phyloP scores from a whole-genome alignment of 2,113 vertebrate species.

The Malurus melanocephalus region DNA sequence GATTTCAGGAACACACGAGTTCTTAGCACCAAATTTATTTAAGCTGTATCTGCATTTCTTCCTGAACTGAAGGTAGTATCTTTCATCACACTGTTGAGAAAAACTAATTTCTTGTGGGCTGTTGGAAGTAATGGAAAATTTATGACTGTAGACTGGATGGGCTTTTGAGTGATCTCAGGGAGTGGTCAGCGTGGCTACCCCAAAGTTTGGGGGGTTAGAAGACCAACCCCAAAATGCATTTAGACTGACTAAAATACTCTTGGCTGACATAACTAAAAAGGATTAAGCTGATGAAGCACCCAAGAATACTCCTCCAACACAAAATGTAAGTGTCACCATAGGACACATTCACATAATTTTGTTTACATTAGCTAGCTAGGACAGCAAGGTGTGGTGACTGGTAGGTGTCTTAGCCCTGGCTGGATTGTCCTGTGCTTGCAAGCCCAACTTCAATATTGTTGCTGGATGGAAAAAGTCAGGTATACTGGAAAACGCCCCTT shows the following conservation, averaged over 20 bases:
- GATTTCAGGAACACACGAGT: neutral
- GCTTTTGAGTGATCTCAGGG: neutral
- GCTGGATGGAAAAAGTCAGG: neutral
- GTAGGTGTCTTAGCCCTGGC: neutral
- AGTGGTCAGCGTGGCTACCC: neutral
- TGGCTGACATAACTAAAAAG: neutral
- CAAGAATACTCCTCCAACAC: neutral
- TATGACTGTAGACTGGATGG: neutral
- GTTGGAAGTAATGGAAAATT: neutral
- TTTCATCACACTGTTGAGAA: neutral
- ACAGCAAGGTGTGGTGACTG: neutral
- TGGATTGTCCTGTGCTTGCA: neutral
- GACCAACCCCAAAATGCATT: neutral
- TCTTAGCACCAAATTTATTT: neutral
- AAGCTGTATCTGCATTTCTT: neutral
- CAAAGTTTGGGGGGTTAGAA: neutral
- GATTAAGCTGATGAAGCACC: neutral
- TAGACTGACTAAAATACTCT: neutral
- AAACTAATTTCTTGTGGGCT: neutral
- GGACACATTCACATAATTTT: neutral
- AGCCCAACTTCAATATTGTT: neutral
- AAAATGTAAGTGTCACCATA: neutral
- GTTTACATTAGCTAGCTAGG: neutral
- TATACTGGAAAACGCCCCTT: neutral
- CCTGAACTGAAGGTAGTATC: neutral